A percentile compares a stretch with the other conserved stretches of the same genome.
These are phyloP conservation scores for Hypolimnas misippus DNA, from an alignment of 2,888 invertebrate genomes.

Conservation along the genomic window DNA sequence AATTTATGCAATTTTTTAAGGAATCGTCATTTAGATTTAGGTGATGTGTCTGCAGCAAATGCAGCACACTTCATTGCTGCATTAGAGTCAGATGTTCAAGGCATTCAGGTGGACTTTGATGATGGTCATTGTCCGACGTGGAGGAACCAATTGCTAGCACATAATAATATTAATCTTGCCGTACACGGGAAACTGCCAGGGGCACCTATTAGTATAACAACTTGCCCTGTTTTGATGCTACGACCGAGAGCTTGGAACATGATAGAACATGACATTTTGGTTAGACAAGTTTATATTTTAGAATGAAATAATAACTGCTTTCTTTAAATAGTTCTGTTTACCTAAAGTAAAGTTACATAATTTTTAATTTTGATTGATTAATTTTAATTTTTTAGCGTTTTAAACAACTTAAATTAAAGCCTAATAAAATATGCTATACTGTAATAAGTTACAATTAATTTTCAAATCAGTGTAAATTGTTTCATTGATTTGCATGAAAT, in stretches of 20 bases:
- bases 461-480: too few species aligned
- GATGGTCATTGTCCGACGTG: conserved; percentile 90
- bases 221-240: conserved; percentile 86
- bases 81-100: conserved; percentile 82
- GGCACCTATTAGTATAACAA: conserved; percentile 75
- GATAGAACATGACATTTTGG: conserved; percentile 86
- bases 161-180: conserved; percentile 84
- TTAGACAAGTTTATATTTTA: conserved; percentile 45
- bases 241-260: conserved; percentile 90
- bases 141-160: conserved; percentile 86
- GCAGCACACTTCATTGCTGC: conserved; percentile 82
- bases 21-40: conserved; percentile 86
- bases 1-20: too few species aligned
- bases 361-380: too few species aligned
- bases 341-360: too few species aligned
- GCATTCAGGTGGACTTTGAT: conserved; percentile 87
- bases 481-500: too few species aligned
- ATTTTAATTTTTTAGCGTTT: too few species aligned
- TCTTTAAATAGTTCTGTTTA: too few species aligned
- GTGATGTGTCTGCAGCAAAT: conserved; percentile 86
- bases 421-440: too few species aligned
- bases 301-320: too few species aligned
- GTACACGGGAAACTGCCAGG: conserved; percentile 79
- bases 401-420: too few species aligned
- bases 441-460: too few species aligned